Evolutionary conservation across 2,888 invertebrate species (phyloP).

Genomic region (Strigamia maritima): DNA sequence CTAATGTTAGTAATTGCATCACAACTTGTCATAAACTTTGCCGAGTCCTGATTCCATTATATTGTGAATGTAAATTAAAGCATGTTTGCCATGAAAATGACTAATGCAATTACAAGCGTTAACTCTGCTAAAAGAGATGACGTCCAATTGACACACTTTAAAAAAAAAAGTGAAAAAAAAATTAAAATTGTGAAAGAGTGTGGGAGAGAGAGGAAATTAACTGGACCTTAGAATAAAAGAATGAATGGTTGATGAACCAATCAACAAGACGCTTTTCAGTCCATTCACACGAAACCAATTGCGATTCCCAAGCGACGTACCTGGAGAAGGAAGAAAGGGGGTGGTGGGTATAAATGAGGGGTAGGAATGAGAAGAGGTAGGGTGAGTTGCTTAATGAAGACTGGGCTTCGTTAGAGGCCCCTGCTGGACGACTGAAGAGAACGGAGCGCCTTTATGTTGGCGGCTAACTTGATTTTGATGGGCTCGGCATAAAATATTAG

Average conservation of each 20-base stretch:
- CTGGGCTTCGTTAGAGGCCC: slow-evolving; percentile 24
- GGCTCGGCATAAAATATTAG: slow-evolving; percentile 41
- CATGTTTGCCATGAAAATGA: slow-evolving; percentile 28
- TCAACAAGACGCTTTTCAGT: slow-evolving; percentile 1
- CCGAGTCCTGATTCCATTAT: slow-evolving; percentile 39
- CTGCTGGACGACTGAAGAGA: slow-evolving; percentile 7
- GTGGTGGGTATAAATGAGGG: background rate
- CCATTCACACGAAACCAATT: background rate
- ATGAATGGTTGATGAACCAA: slow-evolving; percentile 17
- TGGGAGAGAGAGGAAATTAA: background rate
- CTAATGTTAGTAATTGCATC: slow-evolving; percentile 41
- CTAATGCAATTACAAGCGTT: slow-evolving; percentile 28
- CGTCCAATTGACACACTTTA: slow-evolving; percentile 5
- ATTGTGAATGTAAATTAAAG: slow-evolving; percentile 38
- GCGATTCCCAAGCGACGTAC: background rate
- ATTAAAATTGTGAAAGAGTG: background rate
- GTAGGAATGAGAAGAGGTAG: background rate
- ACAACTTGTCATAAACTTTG: slow-evolving; percentile 40
- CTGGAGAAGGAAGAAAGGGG: background rate
- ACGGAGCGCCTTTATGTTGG: slow-evolving; percentile 27
- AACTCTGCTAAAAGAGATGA: slow-evolving; percentile 21
- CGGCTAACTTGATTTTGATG: slow-evolving; percentile 41
- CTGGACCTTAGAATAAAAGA: background rate
- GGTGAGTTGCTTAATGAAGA: background rate
- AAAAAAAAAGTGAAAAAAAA: background rate